Conservation (phyloP, 2,888 invertebrate species). For the Antheraea assamensis region DNA sequence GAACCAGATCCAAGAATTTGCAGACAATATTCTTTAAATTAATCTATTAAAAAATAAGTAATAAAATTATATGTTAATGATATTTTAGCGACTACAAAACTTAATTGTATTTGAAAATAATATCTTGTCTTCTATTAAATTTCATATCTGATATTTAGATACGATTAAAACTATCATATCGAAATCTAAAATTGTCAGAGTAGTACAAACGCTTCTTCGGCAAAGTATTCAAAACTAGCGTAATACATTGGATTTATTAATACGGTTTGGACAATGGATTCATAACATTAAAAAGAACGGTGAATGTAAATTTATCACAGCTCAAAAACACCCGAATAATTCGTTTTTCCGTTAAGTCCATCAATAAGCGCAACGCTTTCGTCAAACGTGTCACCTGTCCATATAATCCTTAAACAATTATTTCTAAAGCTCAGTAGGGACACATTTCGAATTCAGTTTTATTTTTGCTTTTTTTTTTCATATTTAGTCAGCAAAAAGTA, state of each 20-base stretch:
- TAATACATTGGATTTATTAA: no score
- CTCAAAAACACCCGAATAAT: background rate
- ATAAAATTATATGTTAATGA: no score
- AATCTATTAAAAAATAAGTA: no score
- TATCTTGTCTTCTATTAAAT: no score
- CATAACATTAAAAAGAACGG: background rate
- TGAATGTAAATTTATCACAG: background rate
- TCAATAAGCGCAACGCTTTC: conserved; percentile 10
- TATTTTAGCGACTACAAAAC: background rate
- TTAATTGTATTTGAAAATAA: background rate
- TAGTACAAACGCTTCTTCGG: background rate
- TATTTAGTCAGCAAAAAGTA: conserved; percentile 31
- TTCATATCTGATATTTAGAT: no score
- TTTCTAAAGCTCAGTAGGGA: conserved; percentile 60
- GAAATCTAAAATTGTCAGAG: background rate
- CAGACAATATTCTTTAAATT: background rate
- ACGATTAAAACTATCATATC: background rate
- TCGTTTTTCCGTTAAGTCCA: background rate
- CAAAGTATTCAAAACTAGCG: background rate
- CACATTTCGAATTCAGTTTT: conserved; percentile 40
- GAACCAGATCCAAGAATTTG: background rate
- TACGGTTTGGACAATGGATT: no score
- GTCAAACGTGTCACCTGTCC: conserved; percentile 25
- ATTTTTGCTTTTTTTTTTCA: conserved; percentile 36
- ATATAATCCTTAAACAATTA: conserved; percentile 28